Conservation (phyloP, 2,888 invertebrate species). For the Lampropteryx suffumata region DNA sequence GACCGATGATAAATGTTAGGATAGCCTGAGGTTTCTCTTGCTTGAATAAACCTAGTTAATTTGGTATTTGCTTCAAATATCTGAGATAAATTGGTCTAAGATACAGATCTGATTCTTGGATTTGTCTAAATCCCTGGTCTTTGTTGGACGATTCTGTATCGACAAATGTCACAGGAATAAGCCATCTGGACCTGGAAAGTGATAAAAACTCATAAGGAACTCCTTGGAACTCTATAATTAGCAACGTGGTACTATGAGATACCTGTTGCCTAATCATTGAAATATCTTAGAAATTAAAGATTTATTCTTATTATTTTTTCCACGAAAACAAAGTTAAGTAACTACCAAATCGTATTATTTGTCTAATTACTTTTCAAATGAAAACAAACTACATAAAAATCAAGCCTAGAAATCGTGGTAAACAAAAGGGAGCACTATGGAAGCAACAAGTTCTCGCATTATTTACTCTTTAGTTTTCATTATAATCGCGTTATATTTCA, state of each 20-base stretch:
- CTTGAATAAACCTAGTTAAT: conserved; percentile 2
- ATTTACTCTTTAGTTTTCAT: conserved; percentile 38
- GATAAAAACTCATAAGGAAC: conserved; percentile 43
- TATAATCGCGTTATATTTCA: conserved; percentile 31
- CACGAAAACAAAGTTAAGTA: conserved; percentile 31
- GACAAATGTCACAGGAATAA: conserved; percentile 48
- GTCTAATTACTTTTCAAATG: conserved; percentile 40
- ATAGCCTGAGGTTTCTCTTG: background rate
- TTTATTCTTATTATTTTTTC: conserved; percentile 26
- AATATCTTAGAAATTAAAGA: conserved; percentile 33
- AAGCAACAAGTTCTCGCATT: conserved; percentile 70
- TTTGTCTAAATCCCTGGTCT: conserved; percentile 42
- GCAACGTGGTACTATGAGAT: conserved; percentile 47
- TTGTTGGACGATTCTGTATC: conserved; percentile 49
- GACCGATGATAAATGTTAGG: conserved; percentile 38
- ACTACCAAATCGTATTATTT: conserved; percentile 33
- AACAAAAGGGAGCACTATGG: conserved; percentile 64
- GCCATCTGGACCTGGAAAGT: conserved; percentile 67
- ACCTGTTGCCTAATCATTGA: conserved; percentile 37
- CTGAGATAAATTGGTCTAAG: conserved; percentile 1
- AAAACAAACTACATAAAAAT: conserved; percentile 54
- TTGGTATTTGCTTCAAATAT: background rate
- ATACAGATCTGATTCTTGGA: background rate
- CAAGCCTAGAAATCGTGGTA: conserved; percentile 56
- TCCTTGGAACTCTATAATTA: conserved; percentile 40